Conservation (phyloP, 1,140 invertebrate species). For the Hylaeus volcanicus region DNA sequence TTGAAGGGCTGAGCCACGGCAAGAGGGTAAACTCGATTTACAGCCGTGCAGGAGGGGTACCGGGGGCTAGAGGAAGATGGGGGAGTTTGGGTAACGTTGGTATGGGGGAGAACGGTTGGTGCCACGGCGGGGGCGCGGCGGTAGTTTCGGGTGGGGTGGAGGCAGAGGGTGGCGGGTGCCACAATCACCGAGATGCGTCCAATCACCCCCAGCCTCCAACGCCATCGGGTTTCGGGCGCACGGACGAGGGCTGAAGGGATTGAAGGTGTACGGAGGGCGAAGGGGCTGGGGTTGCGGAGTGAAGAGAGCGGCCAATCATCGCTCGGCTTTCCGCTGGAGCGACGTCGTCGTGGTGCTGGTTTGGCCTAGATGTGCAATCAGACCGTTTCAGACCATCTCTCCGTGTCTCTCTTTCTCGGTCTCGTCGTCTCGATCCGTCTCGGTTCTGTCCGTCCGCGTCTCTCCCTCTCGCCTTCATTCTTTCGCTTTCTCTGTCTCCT, state of each 20-base stretch:
- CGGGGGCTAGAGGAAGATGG: constrained; percentile 23
- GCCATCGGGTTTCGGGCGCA: constrained; percentile 81
- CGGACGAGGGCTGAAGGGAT: constrained; percentile 65
- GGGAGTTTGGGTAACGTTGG: constrained; percentile 59
- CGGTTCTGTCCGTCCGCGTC: constrained; percentile 22
- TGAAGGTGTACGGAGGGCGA: constrained; percentile 61
- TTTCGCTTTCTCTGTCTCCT: constrained; percentile 50
- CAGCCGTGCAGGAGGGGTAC: constrained; percentile 69
- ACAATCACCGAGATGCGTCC: constrained; percentile 86
- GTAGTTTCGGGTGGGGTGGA: constrained; percentile 49
- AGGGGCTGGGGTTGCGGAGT: constrained; percentile 41
- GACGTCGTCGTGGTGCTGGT: constrained; percentile 76
- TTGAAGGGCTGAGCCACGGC: constrained; percentile 81
- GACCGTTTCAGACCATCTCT: constrained; percentile 70
- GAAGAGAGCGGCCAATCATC: constrained; percentile 77
- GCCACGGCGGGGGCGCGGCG: constrained; percentile 63
- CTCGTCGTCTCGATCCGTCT: constrained; percentile 18
- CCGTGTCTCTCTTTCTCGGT: constrained; percentile 58
- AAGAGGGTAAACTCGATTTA: constrained; percentile 82
- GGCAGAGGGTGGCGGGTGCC: constrained; percentile 79
- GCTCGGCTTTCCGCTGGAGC: constrained; percentile 78
- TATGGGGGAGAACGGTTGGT: constrained; percentile 42
- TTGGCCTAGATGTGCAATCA: constrained; percentile 82
- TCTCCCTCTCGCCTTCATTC: constrained; percentile 54
- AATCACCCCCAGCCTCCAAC: constrained; percentile 82